Base-by-base conservation (phyloP, 2,888 invertebrate genomes). In the Eristalinus aeneus region DNA sequence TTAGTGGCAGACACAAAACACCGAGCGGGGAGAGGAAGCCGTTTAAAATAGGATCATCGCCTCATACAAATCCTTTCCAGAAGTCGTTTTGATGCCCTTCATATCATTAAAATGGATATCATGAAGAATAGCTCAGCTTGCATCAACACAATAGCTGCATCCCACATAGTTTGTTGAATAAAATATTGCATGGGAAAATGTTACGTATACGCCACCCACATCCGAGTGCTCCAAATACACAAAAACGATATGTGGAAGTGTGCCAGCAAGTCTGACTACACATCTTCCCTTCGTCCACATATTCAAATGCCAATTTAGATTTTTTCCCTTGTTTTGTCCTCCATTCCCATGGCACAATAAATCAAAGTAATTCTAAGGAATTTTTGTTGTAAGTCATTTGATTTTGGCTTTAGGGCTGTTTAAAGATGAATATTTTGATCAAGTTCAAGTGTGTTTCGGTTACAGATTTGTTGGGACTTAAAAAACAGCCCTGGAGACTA, bases 131-230 rank as follows among this genome's bases (percentile, higher is more conserved):
- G 6, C 6, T 16, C 39, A 65, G 27, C 46, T 16, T 27, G 23
- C 31, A 53, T 6, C 11, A 36, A 11, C 10, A 71, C 39, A 71
- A 71, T 27, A 20, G 20, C 34, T 1, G 10, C 36, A 16, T 60
- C 39, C 58, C 12, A 60, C 16, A n/a, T 9, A 34, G 54, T 54
- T 53, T 20, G 56, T 23, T 22, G 56, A 8, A 23, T 56, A 22
- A 56, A 1, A 23, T 11, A n/a, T 23, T 56, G 12, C 23, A 27
- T 8, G 12, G 23, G 8, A 65, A 67, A 46, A 67, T 10, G 60
- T 61, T 76, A 67, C 75, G 75, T 68, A 76, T 68, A 58, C 68
- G 68, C 60, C 68, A 22, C 20, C 16, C 20, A 61, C 61, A 32
- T 11, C 11, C 12, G 16, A 46, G 16, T 46, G 8, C 16, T 5